Evolutionary conservation across 2,113 vertebrate species (phyloP).

Genomic region (Ammodramus savannarum): DNA sequence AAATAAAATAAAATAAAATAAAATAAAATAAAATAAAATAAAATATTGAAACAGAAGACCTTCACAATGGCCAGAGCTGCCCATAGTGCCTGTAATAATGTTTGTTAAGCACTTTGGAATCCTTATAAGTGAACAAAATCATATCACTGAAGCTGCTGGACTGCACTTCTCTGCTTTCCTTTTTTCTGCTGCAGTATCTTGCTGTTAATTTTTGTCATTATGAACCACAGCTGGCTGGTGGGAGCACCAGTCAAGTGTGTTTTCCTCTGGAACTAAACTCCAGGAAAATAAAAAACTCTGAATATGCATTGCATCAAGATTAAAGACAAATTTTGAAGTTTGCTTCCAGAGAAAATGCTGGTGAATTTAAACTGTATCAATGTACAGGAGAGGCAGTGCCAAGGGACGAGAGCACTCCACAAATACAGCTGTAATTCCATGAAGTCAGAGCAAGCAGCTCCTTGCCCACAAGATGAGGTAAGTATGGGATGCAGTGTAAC

Average conservation of each 20-base stretch:
- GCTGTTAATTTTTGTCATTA: neutral
- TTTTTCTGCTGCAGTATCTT: neutral
- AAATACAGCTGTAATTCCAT: constrained; percentile 74
- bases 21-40: neutral
- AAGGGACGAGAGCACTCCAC: constrained; percentile 62
- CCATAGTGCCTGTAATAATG: neutral
- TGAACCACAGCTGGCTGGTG: neutral
- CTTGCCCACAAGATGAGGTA: constrained; percentile 72
- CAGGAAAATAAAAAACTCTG: constrained; percentile 37
- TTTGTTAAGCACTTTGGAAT: constrained; percentile 5
- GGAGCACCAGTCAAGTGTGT: neutral
- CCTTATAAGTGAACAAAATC: neutral
- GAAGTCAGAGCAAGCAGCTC: constrained; percentile 69
- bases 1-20: neutral
- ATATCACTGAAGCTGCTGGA: neutral
- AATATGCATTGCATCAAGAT: constrained; percentile 7
- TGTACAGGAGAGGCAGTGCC: constrained; percentile 52
- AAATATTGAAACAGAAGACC: neutral
- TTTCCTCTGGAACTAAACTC: constrained; percentile 27
- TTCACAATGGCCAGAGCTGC: neutral
- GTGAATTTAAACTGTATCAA: constrained; percentile 47
- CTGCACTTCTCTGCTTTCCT: neutral
- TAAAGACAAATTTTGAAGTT: constrained; percentile 26
- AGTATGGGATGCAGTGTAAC: constrained; percentile 46
- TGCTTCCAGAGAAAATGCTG: constrained; percentile 36